Percentiles rank a stretch among this genome's conserved stretches.
Conservation (phyloP, 2,113 vertebrate species). For the Charina bottae region DNA sequence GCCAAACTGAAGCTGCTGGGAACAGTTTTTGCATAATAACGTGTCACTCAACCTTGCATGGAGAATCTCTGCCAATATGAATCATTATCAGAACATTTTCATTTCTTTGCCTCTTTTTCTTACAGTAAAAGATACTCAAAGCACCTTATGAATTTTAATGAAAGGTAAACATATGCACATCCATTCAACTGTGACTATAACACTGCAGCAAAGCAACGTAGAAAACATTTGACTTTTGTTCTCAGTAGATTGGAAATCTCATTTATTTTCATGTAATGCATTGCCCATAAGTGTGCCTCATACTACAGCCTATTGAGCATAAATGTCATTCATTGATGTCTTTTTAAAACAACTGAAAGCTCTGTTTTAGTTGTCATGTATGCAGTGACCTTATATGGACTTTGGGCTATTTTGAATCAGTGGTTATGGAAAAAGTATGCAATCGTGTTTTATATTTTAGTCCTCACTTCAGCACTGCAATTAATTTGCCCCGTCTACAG, state of each 20-base stretch:
- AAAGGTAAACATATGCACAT: neutral
- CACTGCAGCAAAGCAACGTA: conserved; percentile 24
- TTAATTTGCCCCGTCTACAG: conserved; percentile 41
- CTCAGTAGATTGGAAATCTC: neutral
- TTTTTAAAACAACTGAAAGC: conserved; percentile 13
- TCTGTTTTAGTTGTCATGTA: conserved; percentile 27
- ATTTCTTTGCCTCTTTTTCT: neutral
- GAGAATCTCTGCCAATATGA: neutral
- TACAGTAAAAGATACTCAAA: neutral
- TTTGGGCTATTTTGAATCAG: conserved; percentile 46
- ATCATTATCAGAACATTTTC: neutral
- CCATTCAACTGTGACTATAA: neutral
- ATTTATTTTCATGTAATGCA: neutral
- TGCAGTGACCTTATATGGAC: conserved; percentile 60
- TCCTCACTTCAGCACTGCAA: conserved; percentile 25
- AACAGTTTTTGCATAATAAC: neutral
- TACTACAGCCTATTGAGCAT: neutral
- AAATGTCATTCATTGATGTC: neutral
- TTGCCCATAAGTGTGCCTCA: neutral
- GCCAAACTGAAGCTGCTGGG: neutral
- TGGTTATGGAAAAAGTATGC: conserved; percentile 49
- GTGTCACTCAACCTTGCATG: neutral
- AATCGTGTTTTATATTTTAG: conserved; percentile 54
- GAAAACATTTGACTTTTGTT: conserved; percentile 30
- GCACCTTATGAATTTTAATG: neutral